Base-by-base conservation (phyloP, 2,888 invertebrate genomes). In the Orthosia gracilis region DNA sequence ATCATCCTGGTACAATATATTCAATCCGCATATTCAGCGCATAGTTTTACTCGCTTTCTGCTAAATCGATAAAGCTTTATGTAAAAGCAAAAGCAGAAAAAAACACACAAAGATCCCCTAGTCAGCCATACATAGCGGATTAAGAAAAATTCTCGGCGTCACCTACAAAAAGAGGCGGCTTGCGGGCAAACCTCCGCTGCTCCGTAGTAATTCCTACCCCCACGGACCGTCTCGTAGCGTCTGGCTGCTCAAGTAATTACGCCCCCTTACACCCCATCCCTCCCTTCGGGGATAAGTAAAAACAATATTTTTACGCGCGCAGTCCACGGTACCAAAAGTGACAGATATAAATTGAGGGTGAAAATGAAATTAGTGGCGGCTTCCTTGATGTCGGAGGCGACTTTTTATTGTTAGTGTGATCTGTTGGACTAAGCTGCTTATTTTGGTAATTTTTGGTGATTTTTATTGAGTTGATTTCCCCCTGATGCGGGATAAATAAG, bases 171-270 rank as follows among this genome's bases (percentile, higher is more conserved):
- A 93, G 90, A 84, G 88, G 83, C 87, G 85, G 90, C 90, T 89
- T 89, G 90, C 91, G 91, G 90, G 89, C 91, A 87, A 89, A 88
- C 89, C 90, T 87, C 85, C 91, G 91, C 88, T 77, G 57, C 80
- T 80, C 76, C 77, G 80, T 90, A 90, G 92, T 94, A 94, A 94
- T 94, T 91, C 89, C 91, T 88, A 84, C 90, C 92, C 94, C 94
- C 91, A 91, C 91, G 91, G 94, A 92, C 91, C 92, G 89, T 90
- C 90, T 89, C 91, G 81, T 75, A 89, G 89, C 92, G 93, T 92
- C 94, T 93, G 94, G 93, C 94, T 93, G 94, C 94, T 94, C 94
- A 94, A 95, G 95, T 96, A 96, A 96, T 96, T 95, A 96, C 95
- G 90, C 92, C 93, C 92, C 84, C 83, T 84, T 74, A 71, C 74